phyloP scores from a whole-genome alignment of 2,113 vertebrate species.

The Ictalurus punctatus region DNA sequence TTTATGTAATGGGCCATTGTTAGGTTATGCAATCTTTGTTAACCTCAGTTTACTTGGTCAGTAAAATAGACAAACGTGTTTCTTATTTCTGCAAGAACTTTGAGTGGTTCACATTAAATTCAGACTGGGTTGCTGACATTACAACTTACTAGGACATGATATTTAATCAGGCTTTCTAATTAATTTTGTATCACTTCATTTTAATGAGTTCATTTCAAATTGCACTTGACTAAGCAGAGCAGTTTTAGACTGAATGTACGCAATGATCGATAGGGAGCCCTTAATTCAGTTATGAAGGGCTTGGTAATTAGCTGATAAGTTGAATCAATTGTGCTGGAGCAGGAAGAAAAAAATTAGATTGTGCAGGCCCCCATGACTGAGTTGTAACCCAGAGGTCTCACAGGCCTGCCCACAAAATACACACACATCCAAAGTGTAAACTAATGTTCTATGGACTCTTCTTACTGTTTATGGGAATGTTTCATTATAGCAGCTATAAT shows the following conservation, averaged over 20 bases:
- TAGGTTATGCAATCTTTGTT: not conserved
- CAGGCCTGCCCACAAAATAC: not conserved
- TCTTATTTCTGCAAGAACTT: not conserved
- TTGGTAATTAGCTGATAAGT: conserved; percentile 6
- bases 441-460: not conserved
- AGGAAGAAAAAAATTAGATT: not conserved
- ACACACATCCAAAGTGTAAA: not conserved
- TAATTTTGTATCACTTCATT: not conserved
- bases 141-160: not conserved
- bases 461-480: not conserved
- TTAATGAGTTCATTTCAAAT: not conserved
- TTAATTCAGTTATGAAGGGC: conserved; percentile 6
- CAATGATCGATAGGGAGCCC: conserved; percentile 8
- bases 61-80: not conserved
- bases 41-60: not conserved
- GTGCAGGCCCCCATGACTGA: not conserved
- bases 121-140: not conserved
- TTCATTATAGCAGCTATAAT: not conserved
- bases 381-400: not conserved
- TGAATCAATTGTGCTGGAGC: not conserved
- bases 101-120: not conserved
- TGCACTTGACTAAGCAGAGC: not conserved
- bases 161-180: conserved; percentile 3
- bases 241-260: conserved; percentile 8
- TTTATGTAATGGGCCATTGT: not conserved